Evolutionary conservation across 2,113 vertebrate genomes (phyloP), one percentile per base, ranked within the genome.

Genomic region (Heptranchias perlo): DNA sequence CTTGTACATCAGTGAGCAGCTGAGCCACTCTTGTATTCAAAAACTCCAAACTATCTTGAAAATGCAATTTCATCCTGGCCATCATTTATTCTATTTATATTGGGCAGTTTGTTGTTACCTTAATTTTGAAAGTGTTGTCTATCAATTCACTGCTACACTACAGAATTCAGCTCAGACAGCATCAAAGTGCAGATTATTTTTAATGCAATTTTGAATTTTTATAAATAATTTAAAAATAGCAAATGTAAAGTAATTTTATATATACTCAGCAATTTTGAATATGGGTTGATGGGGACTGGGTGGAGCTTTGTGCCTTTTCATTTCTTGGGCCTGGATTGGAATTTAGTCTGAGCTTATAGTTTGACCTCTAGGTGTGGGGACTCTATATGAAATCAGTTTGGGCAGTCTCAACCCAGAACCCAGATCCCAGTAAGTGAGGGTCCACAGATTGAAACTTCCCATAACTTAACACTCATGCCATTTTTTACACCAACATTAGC

Each of bases 171-270:
- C n/a, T n/a, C n/a, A n/a, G n/a, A n/a, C n/a, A n/a, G 52, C 54
- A 93, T 93, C n/a, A 62, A 93, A 93, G 61, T 91, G 52, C 35
- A 61, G 21, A 23, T 93, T 1, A 39, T 62, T 62, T 76, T 93
- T 39, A 23, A 62, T 92, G 28, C 31, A 92, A 61, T 58, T n/a
- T 61, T 92, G 86, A 13, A 28, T 89, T 52, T 89, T 89, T 49
- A 47, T 44, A 82, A 91, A 31, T 61, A 91, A 16, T 91, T 39
- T 82, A 82, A 52, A 82, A 52, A 23, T 54, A 52, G 47, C 47
- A 87, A 52, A 52, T 91, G n/a, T 35, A 54, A 91, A 61, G 31
- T 58, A 91, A 58, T 82, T 91, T 91, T 91, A 54, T 61, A 91
- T 58, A 18, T 58, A 21, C 28, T 58, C 87, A n/a, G 54, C 31